phyloP scores from a whole-genome alignment of 2,797 vertebrate species.

The Pogoniulus pusillus region DNA sequence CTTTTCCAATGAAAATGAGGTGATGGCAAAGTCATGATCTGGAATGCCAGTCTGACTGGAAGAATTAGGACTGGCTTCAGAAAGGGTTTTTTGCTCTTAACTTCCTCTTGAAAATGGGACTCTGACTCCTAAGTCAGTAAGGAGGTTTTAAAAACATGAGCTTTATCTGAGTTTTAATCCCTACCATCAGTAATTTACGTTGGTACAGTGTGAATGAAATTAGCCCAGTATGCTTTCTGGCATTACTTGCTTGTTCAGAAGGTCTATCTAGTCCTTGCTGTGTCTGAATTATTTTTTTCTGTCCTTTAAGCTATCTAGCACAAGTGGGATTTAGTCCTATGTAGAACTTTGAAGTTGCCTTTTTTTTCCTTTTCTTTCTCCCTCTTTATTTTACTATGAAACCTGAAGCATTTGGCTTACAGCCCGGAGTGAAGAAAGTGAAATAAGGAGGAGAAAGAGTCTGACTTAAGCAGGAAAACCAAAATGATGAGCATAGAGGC shows the following conservation, averaged over 20 bases:
- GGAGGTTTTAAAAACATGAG: conserved; percentile 45
- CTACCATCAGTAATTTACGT: background rate
- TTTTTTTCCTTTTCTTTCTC: fast-evolving
- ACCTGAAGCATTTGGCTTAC: conserved; percentile 19
- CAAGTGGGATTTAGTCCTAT: background rate
- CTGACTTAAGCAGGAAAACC: background rate
- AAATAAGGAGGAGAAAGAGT: background rate
- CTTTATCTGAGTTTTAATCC: conserved; percentile 14
- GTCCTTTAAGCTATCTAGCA: background rate
- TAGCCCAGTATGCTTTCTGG: background rate
- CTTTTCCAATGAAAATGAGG: background rate
- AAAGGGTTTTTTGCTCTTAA: conserved; percentile 9
- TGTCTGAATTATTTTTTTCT: background rate
- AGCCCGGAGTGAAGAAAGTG: background rate
- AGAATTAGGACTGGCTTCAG: background rate
- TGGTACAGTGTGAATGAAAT: background rate
- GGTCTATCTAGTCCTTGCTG: background rate
- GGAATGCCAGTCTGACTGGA: conserved; percentile 4
- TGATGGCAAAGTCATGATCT: background rate
- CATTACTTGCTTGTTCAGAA: background rate
- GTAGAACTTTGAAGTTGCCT: background rate
- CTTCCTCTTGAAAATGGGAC: conserved; percentile 32
- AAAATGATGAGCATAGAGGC: background rate
- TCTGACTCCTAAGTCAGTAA: conserved; percentile 16
- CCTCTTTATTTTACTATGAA: background rate